phyloP scores from a whole-genome alignment of 1,140 invertebrate species.

The Reticulitermes speratus region DNA sequence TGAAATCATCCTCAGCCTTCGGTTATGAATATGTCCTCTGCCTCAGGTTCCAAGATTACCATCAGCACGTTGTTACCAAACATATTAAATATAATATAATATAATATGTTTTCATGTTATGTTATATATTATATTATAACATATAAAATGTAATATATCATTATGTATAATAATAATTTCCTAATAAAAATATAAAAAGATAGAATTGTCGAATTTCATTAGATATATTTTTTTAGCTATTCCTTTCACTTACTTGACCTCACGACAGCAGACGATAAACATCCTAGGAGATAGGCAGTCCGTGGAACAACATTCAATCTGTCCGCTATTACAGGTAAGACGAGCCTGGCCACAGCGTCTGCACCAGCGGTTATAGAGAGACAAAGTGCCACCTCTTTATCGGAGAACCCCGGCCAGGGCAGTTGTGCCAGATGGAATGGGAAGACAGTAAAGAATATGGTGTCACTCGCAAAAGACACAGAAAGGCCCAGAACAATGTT shows the following conservation, averaged over 20 bases:
- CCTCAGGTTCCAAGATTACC: no score
- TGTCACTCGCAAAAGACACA: constrained; percentile 29
- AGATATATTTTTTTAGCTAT: no score
- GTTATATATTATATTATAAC: no score
- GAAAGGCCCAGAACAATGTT: constrained; percentile 33
- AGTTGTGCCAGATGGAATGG: constrained; percentile 24
- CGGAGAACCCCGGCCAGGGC: constrained; percentile 16
- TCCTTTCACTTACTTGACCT: constrained; percentile 31
- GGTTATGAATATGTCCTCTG: no score
- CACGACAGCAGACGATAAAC: constrained; percentile 30
- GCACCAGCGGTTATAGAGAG: constrained; percentile 33
- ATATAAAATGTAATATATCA: no score
- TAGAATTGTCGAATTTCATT: no score
- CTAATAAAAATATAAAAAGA: no score
- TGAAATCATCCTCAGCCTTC: no score
- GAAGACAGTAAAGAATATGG: constrained; percentile 33
- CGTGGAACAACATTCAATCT: neutral
- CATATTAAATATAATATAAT: no score
- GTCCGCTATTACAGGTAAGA: constrained; percentile 27
- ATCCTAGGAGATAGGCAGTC: constrained; percentile 30
- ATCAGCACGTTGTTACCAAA: no score
- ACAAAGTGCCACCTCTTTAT: constrained; percentile 29
- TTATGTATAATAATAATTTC: neutral
- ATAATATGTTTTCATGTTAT: no score
- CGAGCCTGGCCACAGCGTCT: constrained; percentile 27